Base-by-base conservation (phyloP, 2,888 invertebrate genomes). In the Plebejus melissa region DNA sequence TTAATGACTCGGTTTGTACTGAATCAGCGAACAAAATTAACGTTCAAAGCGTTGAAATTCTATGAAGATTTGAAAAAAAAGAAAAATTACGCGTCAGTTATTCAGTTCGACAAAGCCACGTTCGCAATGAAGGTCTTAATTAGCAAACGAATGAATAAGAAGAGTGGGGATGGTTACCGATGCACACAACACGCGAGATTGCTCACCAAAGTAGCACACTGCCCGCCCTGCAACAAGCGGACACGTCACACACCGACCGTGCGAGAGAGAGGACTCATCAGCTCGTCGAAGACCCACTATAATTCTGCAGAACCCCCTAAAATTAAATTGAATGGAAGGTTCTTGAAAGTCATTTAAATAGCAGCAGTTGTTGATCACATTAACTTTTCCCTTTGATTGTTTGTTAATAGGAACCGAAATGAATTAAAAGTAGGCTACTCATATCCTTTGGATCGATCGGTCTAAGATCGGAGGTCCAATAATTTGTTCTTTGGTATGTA, bases 131-230 rank as follows among this genome's bases (percentile, higher is more conserved):
- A 87, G 88, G 85, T 87, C 82, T 90, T 90, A 90, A 87, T 87
- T 83, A 91, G 93, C 93, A 84, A 75, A 89, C 87, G 88, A 88
- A 91, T 91, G 90, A 89, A 90, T 94, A 94, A 94, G 93, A 94
- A 96, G 95, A 96, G 96, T 96, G 96, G 95, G 95, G 87, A 96
- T 96, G 96, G 96, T 95, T 97, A 97, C 97, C 97, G 97, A 97
- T 97, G 97, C 96, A 97, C 96, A 97, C 96, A 97, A 97, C 96
- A 97, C 97, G 97, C 97, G 96, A 96, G 96, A 97, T 97, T 97
- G 97, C 97, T 97, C 97, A 97, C 97, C 97, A 97, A 96, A 96
- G 96, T 96, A 95, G 97, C 97, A 96, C 97, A 97, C 96, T 96
- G 96, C 95, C 97, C 97, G 96, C 97, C 97, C 97, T 97, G 97